Evolutionary conservation across 2,888 invertebrate genomes (phyloP).

Genomic region (Ectobius pallidus): DNA sequence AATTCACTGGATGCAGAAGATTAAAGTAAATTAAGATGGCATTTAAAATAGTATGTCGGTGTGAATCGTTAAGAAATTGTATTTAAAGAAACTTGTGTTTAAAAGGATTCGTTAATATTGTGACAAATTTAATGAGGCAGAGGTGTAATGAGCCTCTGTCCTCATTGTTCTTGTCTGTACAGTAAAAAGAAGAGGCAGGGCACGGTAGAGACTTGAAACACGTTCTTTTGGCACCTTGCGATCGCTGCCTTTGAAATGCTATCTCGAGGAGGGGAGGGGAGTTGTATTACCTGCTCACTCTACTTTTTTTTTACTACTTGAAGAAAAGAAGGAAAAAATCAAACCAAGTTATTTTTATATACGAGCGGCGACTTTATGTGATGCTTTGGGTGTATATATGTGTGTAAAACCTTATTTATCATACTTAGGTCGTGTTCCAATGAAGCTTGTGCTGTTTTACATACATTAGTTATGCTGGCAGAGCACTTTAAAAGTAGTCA

Average conservation of each 20-base stretch:
- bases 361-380: constrained; percentile 27
- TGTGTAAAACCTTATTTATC: constrained; percentile 32
- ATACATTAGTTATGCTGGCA: too few species aligned
- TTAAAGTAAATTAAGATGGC: too few species aligned
- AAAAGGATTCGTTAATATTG: background rate
- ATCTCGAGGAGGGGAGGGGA: constrained; percentile 1
- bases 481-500: too few species aligned
- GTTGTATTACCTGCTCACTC: constrained; percentile 21
- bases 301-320: constrained; percentile 15
- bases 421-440: constrained; percentile 23
- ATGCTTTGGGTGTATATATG: constrained; percentile 17
- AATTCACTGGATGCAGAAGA: too few species aligned
- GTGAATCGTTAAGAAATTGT: background rate
- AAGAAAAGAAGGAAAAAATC: constrained; percentile 2
- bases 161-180: background rate
- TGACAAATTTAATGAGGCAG: constrained; percentile 3
- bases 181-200: background rate
- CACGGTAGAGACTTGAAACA: constrained; percentile 32
- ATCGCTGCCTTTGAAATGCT: constrained; percentile 38
- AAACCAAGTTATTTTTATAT: constrained; percentile 27
- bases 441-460: background rate
- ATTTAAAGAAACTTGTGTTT: background rate
- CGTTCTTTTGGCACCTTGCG: constrained; percentile 40
- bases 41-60: background rate
- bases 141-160: background rate